A percentile compares a stretch with the other conserved stretches of the same genome.
Conservation (phyloP, 2,113 vertebrate genomes). For the Grus americana region DNA sequence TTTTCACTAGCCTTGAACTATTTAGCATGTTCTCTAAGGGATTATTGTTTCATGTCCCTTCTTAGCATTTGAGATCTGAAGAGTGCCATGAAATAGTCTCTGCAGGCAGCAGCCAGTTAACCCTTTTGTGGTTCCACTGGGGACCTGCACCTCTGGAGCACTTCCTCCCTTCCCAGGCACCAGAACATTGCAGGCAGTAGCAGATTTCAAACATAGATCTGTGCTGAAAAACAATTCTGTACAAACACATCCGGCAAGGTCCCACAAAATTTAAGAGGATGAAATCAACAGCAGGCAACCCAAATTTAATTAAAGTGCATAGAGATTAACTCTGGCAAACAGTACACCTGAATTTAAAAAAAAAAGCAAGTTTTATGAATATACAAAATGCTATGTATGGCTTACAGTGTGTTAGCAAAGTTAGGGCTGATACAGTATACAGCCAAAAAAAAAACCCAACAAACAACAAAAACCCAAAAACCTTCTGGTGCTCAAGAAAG, state of each 20-base stretch:
- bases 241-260: background rate
- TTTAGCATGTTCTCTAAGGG: background rate
- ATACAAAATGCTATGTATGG: background rate
- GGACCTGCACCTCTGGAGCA: background rate
- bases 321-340: constrained; percentile 3
- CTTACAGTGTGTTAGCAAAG: background rate
- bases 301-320: background rate
- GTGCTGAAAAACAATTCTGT: background rate
- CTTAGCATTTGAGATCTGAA: background rate
- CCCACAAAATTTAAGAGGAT: background rate
- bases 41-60: background rate
- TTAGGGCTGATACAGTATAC: background rate
- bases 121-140: background rate
- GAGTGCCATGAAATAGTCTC: background rate
- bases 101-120: background rate
- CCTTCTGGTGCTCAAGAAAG: constrained; percentile 1
- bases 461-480: too few relatives aligned
- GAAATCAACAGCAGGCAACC: background rate
- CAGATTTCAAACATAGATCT: background rate
- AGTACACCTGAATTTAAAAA: background rate
- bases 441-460: background rate
- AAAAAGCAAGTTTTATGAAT: background rate
- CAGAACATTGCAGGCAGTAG: background rate
- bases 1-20: background rate
- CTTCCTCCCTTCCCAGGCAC: background rate